Percentiles rank a stretch among this genome's conserved stretches.
These are phyloP conservation scores for Picathartes gymnocephalus DNA, from an alignment of 2,113 vertebrate species.

Conservation along the genomic window DNA sequence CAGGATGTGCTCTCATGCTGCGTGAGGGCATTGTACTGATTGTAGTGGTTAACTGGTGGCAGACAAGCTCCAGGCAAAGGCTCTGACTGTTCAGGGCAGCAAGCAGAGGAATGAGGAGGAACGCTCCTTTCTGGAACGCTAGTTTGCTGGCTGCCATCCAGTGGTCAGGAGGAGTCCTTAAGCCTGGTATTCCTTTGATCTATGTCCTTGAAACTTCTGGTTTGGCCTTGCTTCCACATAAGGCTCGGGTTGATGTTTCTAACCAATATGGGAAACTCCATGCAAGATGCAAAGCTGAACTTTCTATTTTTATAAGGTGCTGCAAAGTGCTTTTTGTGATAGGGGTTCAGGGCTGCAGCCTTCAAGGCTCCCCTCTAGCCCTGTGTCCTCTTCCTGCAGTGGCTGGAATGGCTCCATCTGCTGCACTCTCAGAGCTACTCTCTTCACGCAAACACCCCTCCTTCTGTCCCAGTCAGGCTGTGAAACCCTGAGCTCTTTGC, in stretches of 20 bases:
- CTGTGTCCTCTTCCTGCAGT: accelerated
- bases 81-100: background rate
- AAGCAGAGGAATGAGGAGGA: background rate
- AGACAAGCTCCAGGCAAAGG: background rate
- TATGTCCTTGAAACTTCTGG: background rate
- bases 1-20: background rate
- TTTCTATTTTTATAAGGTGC: background rate
- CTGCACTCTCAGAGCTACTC: background rate
- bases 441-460: background rate
- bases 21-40: background rate
- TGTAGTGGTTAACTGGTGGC: background rate
- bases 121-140: background rate
- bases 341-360: background rate
- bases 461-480: background rate
- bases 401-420: background rate
- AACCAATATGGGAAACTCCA: background rate
- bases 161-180: background rate
- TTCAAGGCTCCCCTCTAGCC: background rate
- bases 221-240: background rate
- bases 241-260: background rate
- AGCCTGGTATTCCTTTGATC: background rate
- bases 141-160: background rate
- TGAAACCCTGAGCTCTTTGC: background rate
- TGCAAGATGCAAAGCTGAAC: accelerated
- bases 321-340: background rate